Evolutionary conservation across 2,113 vertebrate genomes (phyloP).

Genomic region (Microtus oregoni): DNA sequence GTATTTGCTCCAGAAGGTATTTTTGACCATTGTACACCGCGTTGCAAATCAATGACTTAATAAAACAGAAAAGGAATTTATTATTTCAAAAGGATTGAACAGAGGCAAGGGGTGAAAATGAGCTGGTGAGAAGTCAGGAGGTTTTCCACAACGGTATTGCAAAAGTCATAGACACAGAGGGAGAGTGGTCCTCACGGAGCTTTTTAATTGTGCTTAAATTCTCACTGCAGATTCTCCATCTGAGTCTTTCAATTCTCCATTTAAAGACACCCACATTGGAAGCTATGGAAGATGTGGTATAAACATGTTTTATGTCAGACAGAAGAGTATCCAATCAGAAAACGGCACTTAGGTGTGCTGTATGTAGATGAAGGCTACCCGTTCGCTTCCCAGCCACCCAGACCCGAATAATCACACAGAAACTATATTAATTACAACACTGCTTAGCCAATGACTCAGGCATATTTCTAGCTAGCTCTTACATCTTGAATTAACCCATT

Average conservation of each 20-base stretch:
- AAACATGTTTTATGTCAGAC: not conserved
- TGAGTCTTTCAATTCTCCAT: not conserved
- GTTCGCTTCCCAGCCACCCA: too few relatives aligned
- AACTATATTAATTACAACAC: too few relatives aligned
- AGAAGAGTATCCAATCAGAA: not conserved
- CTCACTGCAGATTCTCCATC: not conserved
- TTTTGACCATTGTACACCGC: not conserved
- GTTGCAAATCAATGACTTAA: slow-evolving; percentile 21
- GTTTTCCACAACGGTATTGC: not conserved
- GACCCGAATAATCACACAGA: too few relatives aligned
- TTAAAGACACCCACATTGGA: not conserved
- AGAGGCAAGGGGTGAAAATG: not conserved
- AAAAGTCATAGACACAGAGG: not conserved
- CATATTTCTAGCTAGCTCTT: too few relatives aligned
- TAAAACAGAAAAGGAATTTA: slow-evolving; percentile 42
- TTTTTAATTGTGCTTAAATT: not conserved
- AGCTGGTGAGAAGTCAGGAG: not conserved
- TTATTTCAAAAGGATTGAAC: not conserved
- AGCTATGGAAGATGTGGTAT: not conserved
- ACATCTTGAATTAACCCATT: too few relatives aligned
- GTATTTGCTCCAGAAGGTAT: not conserved
- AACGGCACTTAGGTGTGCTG: not conserved
- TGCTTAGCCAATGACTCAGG: too few relatives aligned
- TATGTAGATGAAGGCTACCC: too few relatives aligned
- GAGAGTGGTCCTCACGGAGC: not conserved